Evolutionary conservation across 2,888 invertebrate species (phyloP), one percentile per base, ranked within the genome.

Genomic region (Priocnemis perturbator): DNA sequence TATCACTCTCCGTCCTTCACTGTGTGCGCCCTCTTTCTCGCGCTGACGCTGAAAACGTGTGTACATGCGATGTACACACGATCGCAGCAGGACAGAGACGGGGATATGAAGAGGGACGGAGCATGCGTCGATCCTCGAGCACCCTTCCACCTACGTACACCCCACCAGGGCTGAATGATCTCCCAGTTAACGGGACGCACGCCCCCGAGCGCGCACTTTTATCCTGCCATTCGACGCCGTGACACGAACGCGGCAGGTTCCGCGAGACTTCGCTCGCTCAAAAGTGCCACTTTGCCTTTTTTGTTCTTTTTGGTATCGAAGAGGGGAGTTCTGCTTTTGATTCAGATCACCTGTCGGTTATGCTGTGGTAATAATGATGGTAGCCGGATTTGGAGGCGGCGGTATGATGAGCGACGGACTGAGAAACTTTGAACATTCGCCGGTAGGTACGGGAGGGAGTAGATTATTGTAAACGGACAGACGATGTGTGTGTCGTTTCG

Each of bases 51-150:
- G 37, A 37, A 37, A 37, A 11, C n/a, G 19, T 50, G 50, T 19
- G 50, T 11, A 19, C 5, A 17, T n/a, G 19, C 17, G 50, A 4
- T n/a, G 21, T 14, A 21, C 23, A 5, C 15, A 11, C 21, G 20
- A 53, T 0, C 4, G 15, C 21, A 7, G 4, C 21, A 20, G 7
- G 23, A 53, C 9, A 21, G 53, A 23, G 5, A 53, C 20, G 53
- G 21, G 23, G 53, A 53, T 17, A 21, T 7, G 21, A 21, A 53
- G 53, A 23, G 20, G 23, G 14, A 53, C 20, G 30, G 45, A 30
- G 61, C 61, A 61, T 61, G 61, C 61, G 50, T 52, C 61, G 19
- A 20, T 52, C 52, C 20, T 37, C 9, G 2, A 17, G 19, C 53
- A 44, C 52, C 61, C 53, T 52, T 61, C 61, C 61, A 52, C 20